Evolutionary conservation across 2,113 vertebrate species (phyloP).

Genomic region (Spheniscus mendiculus): DNA sequence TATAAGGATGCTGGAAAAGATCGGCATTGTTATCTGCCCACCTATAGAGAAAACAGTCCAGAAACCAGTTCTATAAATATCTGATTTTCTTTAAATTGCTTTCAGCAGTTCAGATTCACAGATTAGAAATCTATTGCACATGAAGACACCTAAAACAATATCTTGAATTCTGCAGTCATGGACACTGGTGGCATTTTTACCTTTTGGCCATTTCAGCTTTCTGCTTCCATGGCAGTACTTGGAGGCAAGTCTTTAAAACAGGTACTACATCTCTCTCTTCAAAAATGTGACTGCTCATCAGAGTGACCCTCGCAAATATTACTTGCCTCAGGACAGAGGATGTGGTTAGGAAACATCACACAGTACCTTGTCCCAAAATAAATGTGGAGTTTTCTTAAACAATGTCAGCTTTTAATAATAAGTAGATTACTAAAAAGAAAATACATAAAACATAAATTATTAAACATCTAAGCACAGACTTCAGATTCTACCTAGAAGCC

Average conservation of each 20-base stretch:
- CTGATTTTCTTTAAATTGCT: neutral
- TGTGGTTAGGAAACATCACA: neutral
- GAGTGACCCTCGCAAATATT: neutral
- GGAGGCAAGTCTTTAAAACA: neutral
- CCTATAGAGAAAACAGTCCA: neutral
- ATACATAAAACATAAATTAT: neutral
- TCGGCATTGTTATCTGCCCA: neutral
- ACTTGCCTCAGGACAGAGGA: neutral
- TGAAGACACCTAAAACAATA: neutral
- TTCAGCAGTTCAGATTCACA: neutral
- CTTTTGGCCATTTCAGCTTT: neutral
- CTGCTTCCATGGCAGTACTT: too few species aligned
- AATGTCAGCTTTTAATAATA: neutral
- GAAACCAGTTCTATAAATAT: neutral
- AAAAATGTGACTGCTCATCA: neutral
- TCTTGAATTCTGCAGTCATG: neutral
- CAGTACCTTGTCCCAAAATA: neutral
- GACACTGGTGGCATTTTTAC: neutral
- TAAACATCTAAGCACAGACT: neutral
- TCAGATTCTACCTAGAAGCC: neutral
- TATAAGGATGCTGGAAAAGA: neutral
- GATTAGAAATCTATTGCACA: neutral
- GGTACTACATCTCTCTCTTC: neutral
- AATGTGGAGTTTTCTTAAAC: neutral
- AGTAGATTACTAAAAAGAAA: neutral